Evolutionary conservation across 2,113 vertebrate genomes (phyloP), one percentile per base, ranked within the genome.

Genomic region (Lepus timidus): DNA sequence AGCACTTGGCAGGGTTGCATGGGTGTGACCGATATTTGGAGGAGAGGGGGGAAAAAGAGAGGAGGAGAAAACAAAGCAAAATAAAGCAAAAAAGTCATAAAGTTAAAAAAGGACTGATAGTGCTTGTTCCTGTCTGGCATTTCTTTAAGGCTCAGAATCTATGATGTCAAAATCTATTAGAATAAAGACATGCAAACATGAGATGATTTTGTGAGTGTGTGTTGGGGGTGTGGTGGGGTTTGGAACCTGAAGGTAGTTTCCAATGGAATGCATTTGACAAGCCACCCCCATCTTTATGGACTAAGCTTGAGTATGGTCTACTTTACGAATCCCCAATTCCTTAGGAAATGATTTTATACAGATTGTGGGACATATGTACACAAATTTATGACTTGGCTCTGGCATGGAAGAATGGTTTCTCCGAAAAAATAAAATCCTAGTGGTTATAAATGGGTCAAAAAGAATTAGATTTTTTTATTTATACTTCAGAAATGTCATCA

Each of bases 391-490:
- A 94, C 76, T 96, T 97, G 94, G 78, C 74, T 98, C 75, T 97
- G 73, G 87, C 49, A 78, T 90, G 90, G 88, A 97, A 98, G 96
- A 97, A 97, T 92, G 61, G 67, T 97, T 96, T 98, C 96, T 97
- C 81, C 49, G 86, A 98, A 98, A 98, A 85, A 98, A 98, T 97
- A 98, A 98, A 98, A 97, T 95, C 97, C 97, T 98, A 97, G 96
- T 98, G 98, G 97, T 98, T 98, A 98, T 98, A 98, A 98, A 98
- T 98, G 97, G 98, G 98, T 98, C 98, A 98, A 98, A 98, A 98
- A 98, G 98, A 98, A 98, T 98, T 98, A 98, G 96, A 98, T 75
- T 97, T 98, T 94, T 99, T 99, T 98, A 98, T 99, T 99, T 98
- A 98, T 98, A 98, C 97, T 98, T 98, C 98, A 98, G 98, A 98